A percentile compares a stretch with the other conserved stretches of the same genome.
Conservation (phyloP, 2,888 invertebrate species). For the Phoenoteleia sp. region DNA sequence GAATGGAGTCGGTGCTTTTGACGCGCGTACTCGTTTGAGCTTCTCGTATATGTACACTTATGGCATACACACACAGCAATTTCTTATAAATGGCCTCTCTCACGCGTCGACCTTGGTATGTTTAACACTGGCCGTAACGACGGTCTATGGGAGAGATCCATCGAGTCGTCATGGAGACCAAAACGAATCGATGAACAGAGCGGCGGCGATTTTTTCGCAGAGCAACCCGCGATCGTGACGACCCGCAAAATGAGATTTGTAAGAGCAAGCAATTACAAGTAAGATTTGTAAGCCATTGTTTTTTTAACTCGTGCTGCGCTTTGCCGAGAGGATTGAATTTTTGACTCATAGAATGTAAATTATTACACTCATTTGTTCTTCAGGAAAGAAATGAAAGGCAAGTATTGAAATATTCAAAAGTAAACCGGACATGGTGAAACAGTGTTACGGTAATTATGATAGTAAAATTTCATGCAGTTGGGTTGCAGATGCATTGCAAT, state of each 20-base stretch:
- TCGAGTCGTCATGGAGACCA: constrained; percentile 79
- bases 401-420: constrained; percentile 65
- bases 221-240: constrained; percentile 74
- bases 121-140: constrained; percentile 77
- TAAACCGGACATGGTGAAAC: constrained; percentile 39
- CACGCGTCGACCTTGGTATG: constrained; percentile 77
- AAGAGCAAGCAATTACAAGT: constrained; percentile 75
- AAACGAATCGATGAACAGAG: constrained; percentile 79
- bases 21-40: constrained; percentile 69
- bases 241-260: constrained; percentile 75
- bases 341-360: constrained; percentile 72
- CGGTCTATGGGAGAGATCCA: constrained; percentile 79
- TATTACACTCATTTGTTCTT: constrained; percentile 73
- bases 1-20: constrained; percentile 79
- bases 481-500: neutral
- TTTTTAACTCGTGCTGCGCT: constrained; percentile 68
- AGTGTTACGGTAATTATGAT: constrained; percentile 24
- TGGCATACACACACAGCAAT: constrained; percentile 74
- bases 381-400: constrained; percentile 50
- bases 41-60: constrained; percentile 66
- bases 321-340: constrained; percentile 71
- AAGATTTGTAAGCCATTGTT: constrained; percentile 75
- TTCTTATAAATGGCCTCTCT: constrained; percentile 77
- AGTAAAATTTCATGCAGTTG: constrained; percentile 27
- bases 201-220: constrained; percentile 72